phyloP scores from a whole-genome alignment of 2,113 vertebrate species.

The Salminus brasiliensis region DNA sequence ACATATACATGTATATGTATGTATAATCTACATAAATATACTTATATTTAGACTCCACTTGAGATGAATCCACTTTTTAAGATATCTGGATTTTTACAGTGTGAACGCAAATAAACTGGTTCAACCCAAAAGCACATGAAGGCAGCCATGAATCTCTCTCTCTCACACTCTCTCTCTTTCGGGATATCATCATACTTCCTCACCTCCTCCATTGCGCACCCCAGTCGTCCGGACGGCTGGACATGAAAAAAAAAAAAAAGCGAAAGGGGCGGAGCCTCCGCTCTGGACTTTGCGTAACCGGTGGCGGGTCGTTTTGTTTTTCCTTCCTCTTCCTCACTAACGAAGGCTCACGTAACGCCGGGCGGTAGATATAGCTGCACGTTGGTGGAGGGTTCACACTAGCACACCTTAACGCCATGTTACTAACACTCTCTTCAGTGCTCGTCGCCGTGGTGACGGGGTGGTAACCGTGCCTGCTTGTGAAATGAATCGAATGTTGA shows the following conservation, averaged over 20 bases:
- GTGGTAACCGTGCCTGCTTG: slow-evolving; percentile 58
- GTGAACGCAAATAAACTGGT: too few species aligned
- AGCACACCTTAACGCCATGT: slow-evolving; percentile 65
- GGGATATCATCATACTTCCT: slow-evolving; percentile 47
- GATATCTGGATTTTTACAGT: too few species aligned
- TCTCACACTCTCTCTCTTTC: slow-evolving; percentile 46
- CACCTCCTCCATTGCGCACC: not conserved
- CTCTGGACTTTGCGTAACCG: slow-evolving; percentile 67
- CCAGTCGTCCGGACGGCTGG: slow-evolving; percentile 61
- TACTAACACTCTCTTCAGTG: slow-evolving; percentile 73
- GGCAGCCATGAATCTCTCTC: not conserved
- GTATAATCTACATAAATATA: too few species aligned
- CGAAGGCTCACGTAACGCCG: slow-evolving; percentile 74
- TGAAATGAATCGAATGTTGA: not conserved
- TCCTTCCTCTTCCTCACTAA: slow-evolving; percentile 73
- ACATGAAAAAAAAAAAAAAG: slow-evolving; percentile 69
- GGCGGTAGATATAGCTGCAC: slow-evolving; percentile 62
- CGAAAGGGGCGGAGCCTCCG: slow-evolving; percentile 64
- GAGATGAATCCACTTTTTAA: too few species aligned
- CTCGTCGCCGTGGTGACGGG: slow-evolving; percentile 38
- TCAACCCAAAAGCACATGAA: not conserved
- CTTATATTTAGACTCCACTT: too few species aligned
- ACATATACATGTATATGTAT: too few species aligned
- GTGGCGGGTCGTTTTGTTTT: slow-evolving; percentile 67
- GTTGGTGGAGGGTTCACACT: slow-evolving; percentile 58